Evolutionary conservation across 2,113 vertebrate species (phyloP).

Genomic region (Nanorana parkeri): DNA sequence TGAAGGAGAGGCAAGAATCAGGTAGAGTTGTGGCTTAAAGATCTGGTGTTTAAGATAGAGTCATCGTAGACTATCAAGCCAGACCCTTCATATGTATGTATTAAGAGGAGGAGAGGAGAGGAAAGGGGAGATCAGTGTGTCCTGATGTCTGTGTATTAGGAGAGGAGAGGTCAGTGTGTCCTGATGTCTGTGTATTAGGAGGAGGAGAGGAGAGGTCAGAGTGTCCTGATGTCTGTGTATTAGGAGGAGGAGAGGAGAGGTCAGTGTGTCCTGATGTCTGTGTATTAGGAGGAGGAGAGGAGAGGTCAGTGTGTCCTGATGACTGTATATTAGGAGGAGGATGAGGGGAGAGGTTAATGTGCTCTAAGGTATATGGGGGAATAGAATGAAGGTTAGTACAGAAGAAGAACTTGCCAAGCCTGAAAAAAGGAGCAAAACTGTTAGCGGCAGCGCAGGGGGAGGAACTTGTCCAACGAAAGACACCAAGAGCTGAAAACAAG

Average conservation of each 20-base stretch:
- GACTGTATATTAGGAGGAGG: neutral
- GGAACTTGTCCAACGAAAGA: neutral
- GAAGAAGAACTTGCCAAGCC: conserved; percentile 7
- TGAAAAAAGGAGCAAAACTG: conserved; percentile 39
- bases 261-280: neutral
- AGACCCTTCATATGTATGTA: neutral
- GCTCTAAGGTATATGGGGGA: neutral
- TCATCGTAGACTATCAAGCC: too few relatives aligned
- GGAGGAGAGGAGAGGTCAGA: neutral
- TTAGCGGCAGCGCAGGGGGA: conserved; percentile 10
- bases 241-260: neutral
- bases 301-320: neutral
- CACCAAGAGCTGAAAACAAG: conserved; percentile 28
- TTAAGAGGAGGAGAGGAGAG: neutral
- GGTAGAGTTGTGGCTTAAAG: too few relatives aligned
- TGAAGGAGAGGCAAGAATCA: too few relatives aligned
- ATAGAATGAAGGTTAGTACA: neutral
- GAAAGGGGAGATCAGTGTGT: neutral
- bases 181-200: neutral
- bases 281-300: neutral
- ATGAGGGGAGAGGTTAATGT: neutral
- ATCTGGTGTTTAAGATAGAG: neutral
- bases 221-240: conserved; percentile 19
- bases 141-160: neutral
- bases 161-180: neutral